phyloP scores from a whole-genome alignment of 2,888 invertebrate genomes.

The Pseudoips prasinana region DNA sequence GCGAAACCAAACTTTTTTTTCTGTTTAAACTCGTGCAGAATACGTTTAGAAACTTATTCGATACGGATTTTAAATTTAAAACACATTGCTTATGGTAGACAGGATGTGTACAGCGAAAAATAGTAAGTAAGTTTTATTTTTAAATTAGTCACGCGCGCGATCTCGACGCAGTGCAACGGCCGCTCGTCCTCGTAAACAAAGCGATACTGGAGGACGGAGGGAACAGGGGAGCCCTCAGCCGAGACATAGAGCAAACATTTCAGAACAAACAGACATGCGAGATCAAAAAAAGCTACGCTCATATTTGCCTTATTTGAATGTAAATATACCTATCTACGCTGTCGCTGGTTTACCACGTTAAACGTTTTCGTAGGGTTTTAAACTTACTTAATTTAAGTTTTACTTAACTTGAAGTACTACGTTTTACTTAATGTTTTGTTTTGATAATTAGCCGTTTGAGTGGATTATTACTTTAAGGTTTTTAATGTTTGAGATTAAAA shows the following conservation, averaged over 20 bases:
- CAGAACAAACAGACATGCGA: slow-evolving; percentile 50
- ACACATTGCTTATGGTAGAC: slow-evolving; percentile 20
- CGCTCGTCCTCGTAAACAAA: slow-evolving; percentile 61
- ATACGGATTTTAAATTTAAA: slow-evolving; percentile 8
- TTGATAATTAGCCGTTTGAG: too few species aligned
- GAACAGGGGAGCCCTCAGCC: slow-evolving; percentile 48
- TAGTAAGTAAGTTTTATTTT: slow-evolving; percentile 53
- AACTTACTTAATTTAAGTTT: too few species aligned
- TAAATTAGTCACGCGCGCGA: slow-evolving; percentile 50
- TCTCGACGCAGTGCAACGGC: slow-evolving; percentile 51
- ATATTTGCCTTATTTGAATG: slow-evolving; percentile 35
- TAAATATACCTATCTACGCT: slow-evolving; percentile 23
- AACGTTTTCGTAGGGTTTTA: too few species aligned
- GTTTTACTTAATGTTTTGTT: too few species aligned
- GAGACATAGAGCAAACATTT: slow-evolving; percentile 62
- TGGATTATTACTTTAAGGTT: too few species aligned
- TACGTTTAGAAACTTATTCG: slow-evolving; percentile 6
- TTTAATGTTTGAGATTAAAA: too few species aligned
- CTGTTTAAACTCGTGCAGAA: not conserved
- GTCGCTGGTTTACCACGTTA: slow-evolving; percentile 25
- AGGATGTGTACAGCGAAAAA: slow-evolving; percentile 33
- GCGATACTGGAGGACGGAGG: slow-evolving; percentile 61
- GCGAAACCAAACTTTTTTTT: slow-evolving; percentile 25
- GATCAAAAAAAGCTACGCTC: slow-evolving; percentile 39
- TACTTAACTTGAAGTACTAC: too few species aligned